phyloP scores from a whole-genome alignment of 1,140 invertebrate genomes.

The Aphidius ervi region DNA sequence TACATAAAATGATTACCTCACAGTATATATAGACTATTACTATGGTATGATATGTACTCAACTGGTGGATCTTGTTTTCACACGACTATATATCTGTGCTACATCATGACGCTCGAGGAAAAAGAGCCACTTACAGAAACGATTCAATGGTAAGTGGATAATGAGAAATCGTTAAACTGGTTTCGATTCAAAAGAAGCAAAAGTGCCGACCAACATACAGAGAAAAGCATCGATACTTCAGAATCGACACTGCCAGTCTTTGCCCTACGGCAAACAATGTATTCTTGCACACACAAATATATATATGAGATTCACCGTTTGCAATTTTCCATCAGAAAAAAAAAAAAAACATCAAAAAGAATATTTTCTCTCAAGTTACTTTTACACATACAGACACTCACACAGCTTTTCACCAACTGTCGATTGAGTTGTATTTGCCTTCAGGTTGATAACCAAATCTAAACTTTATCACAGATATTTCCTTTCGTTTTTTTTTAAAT shows the following conservation, averaged over 20 bases:
- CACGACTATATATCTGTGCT: conserved; percentile 9
- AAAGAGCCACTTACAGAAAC: conserved; percentile 26
- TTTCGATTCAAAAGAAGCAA: conserved; percentile 17
- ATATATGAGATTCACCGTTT: background rate
- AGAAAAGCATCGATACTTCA: conserved; percentile 13
- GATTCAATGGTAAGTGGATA: conserved; percentile 26
- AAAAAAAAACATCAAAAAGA: too few relatives aligned
- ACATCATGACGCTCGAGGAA: conserved; percentile 10
- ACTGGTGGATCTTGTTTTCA: conserved; percentile 7
- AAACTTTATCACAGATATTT: too few relatives aligned
- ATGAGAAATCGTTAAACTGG: conserved; percentile 28
- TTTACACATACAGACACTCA: too few relatives aligned
- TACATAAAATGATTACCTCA: too few relatives aligned
- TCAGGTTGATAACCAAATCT: too few relatives aligned
- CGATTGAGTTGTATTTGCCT: too few relatives aligned
- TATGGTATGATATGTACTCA: background rate
- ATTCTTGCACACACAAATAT: too few relatives aligned
- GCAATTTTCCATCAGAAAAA: too few relatives aligned
- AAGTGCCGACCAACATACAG: conserved; percentile 18
- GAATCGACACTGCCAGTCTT: conserved; percentile 20
- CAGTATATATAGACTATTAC: background rate
- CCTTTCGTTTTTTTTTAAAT: too few relatives aligned
- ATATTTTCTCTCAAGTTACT: too few relatives aligned
- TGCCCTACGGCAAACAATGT: background rate
- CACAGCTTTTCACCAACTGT: too few relatives aligned